These are phyloP conservation scores for Aplocera efformata DNA, from an alignment of 2,888 invertebrate genomes.

Conservation along the genomic window DNA sequence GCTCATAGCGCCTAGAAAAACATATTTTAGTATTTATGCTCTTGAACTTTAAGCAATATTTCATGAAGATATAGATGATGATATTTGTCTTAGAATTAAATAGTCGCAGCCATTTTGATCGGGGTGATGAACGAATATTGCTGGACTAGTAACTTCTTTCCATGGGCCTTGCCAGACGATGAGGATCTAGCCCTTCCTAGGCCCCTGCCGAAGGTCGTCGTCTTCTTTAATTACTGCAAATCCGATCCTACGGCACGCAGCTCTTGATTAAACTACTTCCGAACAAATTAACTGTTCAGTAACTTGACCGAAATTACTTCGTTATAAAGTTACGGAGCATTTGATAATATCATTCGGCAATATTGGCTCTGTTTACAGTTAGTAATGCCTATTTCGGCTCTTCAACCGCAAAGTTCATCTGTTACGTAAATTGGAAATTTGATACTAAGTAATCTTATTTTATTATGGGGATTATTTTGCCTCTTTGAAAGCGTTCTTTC, in stretches of 20 bases:
- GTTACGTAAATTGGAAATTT: not conserved
- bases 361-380: conserved; percentile 17
- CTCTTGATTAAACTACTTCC: conserved; percentile 60
- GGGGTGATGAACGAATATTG: no score
- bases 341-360: conserved; percentile 16
- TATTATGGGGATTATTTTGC: no score
- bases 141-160: no score
- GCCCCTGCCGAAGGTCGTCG: conserved; percentile 32
- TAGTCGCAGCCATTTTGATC: no score
- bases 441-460: no score
- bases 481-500: no score
- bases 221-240: conserved; percentile 61
- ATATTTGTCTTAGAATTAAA: no score
- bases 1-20: no score
- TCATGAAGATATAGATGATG: no score
- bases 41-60: no score
- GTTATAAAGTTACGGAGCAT: conserved; percentile 26
- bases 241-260: conserved; percentile 39
- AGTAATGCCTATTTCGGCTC: conserved; percentile 2
- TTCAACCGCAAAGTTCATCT: not conserved
- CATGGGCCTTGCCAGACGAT: no score
- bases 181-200: not conserved
- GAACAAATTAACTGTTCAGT: conserved; percentile 43
- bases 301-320: conserved; percentile 36
- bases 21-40: no score